These are phyloP conservation scores for Noctilio leporinus DNA, from an alignment of 2,113 vertebrate genomes.

Conservation along the genomic window DNA sequence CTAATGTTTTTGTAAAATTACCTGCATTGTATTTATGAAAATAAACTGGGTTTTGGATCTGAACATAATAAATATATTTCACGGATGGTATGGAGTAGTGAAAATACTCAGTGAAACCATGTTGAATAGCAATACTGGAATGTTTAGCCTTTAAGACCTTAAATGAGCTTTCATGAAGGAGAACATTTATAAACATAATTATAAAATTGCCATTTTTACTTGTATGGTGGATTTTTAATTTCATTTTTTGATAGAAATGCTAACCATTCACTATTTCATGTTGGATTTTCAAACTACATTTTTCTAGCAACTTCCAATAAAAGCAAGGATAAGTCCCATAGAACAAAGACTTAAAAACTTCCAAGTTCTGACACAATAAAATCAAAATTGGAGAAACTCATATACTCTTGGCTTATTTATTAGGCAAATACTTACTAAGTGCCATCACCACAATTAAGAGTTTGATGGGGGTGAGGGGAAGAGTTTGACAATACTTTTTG, in stretches of 20 bases:
- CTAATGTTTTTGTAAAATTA: neutral
- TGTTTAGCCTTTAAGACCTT: slow-evolving; percentile 5
- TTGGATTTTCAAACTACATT: neutral
- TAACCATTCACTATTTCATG: neutral
- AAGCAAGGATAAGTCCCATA: neutral
- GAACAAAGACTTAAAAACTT: slow-evolving; percentile 86
- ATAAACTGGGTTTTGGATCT: neutral
- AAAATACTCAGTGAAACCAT: slow-evolving; percentile 17
- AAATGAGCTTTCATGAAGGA: slow-evolving; percentile 18
- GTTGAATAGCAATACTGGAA: neutral
- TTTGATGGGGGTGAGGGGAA: too few relatives aligned
- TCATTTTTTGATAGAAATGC: neutral
- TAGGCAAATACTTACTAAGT: slow-evolving; percentile 77
- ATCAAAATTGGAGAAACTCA: slow-evolving; percentile 76
- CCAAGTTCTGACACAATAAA: slow-evolving; percentile 79
- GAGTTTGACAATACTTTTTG: slow-evolving; percentile 67
- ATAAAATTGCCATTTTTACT: slow-evolving; percentile 17
- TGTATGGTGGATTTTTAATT: slow-evolving; percentile 43
- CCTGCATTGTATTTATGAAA: neutral
- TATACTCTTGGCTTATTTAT: slow-evolving; percentile 77
- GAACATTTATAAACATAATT: slow-evolving; percentile 5
- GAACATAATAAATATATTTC: neutral
- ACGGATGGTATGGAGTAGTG: neutral
- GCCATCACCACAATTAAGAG: slow-evolving; percentile 72
- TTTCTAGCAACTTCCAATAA: neutral